phyloP scores from a whole-genome alignment of 2,888 invertebrate species.

The Masnerella sp. region DNA sequence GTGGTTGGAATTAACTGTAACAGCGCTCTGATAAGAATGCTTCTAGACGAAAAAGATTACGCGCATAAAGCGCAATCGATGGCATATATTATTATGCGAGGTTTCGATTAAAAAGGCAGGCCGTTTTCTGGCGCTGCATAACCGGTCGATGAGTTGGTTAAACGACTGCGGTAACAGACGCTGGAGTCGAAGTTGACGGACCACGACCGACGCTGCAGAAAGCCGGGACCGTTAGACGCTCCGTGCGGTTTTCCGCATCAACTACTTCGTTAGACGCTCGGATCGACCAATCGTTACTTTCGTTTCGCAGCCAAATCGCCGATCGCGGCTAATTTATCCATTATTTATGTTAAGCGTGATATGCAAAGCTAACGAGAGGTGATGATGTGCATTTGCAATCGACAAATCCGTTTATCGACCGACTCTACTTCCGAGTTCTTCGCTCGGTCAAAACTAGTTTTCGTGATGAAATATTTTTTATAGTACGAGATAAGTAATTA shows the following conservation, averaged over 20 bases:
- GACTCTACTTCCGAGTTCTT: too few species aligned
- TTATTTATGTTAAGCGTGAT: not conserved
- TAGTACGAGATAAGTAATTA: too few species aligned
- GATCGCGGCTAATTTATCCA: not conserved
- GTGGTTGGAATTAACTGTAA: slow-evolving; percentile 42
- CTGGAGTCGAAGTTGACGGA: slow-evolving; percentile 39
- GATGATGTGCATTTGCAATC: too few species aligned
- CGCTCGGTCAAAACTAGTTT: too few species aligned
- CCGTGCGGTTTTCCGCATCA: slow-evolving; percentile 51
- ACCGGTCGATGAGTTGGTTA: slow-evolving; percentile 58
- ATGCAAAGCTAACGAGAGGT: too few species aligned
- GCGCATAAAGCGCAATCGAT: slow-evolving; percentile 49
- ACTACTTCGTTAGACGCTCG: slow-evolving; percentile 45
- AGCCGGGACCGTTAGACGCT: slow-evolving; percentile 48
- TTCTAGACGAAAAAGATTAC: slow-evolving; percentile 56
- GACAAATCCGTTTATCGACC: too few species aligned
- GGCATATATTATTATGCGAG: slow-evolving; percentile 42
- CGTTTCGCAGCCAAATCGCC: not conserved
- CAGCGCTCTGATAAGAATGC: slow-evolving; percentile 44
- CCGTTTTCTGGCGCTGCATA: slow-evolving; percentile 53
- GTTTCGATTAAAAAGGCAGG: slow-evolving; percentile 51
- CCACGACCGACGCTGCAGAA: slow-evolving; percentile 39
- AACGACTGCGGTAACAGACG: slow-evolving; percentile 53
- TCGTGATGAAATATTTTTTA: too few species aligned
- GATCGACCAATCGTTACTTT: slow-evolving; percentile 37